Evolutionary conservation across 2,888 invertebrate genomes (phyloP).

Genomic region (Amiota minor): DNA sequence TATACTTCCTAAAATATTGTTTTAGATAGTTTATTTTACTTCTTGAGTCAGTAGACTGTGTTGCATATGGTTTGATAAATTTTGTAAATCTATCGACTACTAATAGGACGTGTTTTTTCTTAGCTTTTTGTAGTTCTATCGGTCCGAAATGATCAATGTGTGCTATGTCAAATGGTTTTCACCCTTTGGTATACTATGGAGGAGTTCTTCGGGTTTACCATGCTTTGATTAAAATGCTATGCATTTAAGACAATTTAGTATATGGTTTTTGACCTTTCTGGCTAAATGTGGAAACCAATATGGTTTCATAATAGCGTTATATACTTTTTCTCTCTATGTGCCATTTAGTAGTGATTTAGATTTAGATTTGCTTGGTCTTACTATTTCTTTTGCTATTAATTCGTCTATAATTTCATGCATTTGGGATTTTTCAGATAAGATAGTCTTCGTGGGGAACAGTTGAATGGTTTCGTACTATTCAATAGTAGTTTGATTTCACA

Average conservation of each 20-base stretch:
- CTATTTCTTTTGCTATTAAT: too few species aligned
- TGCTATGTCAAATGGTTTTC: conserved; percentile 39
- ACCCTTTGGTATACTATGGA: conserved; percentile 25
- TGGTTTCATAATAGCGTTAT: background rate
- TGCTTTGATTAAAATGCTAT: background rate
- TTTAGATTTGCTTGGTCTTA: too few species aligned
- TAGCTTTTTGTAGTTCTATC: background rate
- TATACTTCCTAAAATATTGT: conserved; percentile 27
- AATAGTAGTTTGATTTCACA: too few species aligned
- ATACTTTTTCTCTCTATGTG: background rate
- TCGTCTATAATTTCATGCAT: too few species aligned
- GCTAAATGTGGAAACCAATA: conserved; percentile 19
- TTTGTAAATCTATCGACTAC: conserved; percentile 28
- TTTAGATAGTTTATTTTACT: conserved; percentile 20
- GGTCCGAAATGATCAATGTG: conserved; percentile 68
- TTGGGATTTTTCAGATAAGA: too few species aligned
- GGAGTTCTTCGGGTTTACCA: background rate
- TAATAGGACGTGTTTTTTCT: conserved; percentile 29
- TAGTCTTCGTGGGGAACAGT: too few species aligned
- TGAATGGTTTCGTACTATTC: too few species aligned
- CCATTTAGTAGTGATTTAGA: too few species aligned
- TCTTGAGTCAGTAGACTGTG: conserved; percentile 22
- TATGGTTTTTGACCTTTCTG: conserved; percentile 11
- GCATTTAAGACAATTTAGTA: conserved; percentile 4
- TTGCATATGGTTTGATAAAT: conserved; percentile 42